Base-by-base conservation (phyloP, 2,888 invertebrate species). In the Cheilosia urbana region DNA sequence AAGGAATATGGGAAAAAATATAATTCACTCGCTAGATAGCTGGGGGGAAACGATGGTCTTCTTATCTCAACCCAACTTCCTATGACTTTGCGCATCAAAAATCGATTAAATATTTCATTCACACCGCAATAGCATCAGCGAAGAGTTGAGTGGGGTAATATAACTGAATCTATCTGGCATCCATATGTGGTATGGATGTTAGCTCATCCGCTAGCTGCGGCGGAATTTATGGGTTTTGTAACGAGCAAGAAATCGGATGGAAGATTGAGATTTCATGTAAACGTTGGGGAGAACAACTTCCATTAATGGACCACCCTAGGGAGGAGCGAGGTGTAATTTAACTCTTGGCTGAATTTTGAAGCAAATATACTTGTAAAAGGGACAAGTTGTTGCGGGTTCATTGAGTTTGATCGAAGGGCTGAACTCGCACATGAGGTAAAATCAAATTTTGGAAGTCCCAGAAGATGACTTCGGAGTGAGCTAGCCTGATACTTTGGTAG, bases 71-170 rank as follows among this genome's bases (percentile, higher is more conserved):
- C 45, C 27, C 49, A 51, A 81, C 68, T 77, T 85, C 76, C 85
- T 63, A 62, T 81, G 81, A 85, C 76, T 81, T 85, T 81, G 76
- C 60, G 45, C 85, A 85, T 85, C 81, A 85, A 81, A 77, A 85
- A 85, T 85, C 85, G 81, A 85, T 85, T 85, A 85, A 85, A 81
- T 69, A 68, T 71, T 60, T 77, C 72, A 72, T 72, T 77, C 55
- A 63, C 62, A 63, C 68, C 68, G 30, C 69, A 75, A 7, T n/a
- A n/a, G n/a, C 11, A 42, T 34, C 3, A 4, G n/a, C 37, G 15
- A 13, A 34, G 11, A 49, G 30, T n/a, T 13, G 13, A 19, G 17
- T 13, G 30, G 17, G 37, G 58, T 51, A 51, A 47, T 58, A 60
- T 30, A 58, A 42, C 47, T 45, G 60, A 55, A 75, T 47, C 60